Base-by-base conservation (phyloP, 1,140 invertebrate genomes). In the Chlorops oryzae region DNA sequence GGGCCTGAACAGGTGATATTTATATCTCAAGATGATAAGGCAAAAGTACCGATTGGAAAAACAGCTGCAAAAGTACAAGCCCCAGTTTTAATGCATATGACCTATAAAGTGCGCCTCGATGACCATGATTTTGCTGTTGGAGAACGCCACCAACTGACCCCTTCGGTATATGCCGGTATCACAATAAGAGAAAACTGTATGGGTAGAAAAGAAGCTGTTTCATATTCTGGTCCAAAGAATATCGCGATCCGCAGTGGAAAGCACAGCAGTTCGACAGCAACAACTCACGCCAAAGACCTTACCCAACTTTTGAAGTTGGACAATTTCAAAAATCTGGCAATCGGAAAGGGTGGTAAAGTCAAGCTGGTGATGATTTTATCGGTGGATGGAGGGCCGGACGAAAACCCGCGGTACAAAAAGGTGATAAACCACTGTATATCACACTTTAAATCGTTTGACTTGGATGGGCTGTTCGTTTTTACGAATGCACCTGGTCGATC, bases 401-500 rank as follows among this genome's bases (percentile, higher is more conserved):
- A n/a, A n/a, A n/a, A n/a, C n/a, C n/a, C n/a, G n/a, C n/a, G n/a
- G n/a, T n/a, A n/a, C n/a, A n/a, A n/a, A n/a, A n/a, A n/a, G n/a
- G n/a, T n/a, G n/a, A n/a, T n/a, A n/a, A n/a, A n/a, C n/a, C n/a
- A n/a, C n/a, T n/a, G n/a, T n/a, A n/a, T n/a, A n/a, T n/a, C n/a
- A n/a, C n/a, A n/a, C n/a, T n/a, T n/a, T n/a, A n/a, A n/a, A n/a
- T n/a, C n/a, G n/a, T n/a, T n/a, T n/a, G 39, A 75, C 61, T 55
- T 75, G 24, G 74, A 75, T 55, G 73, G 62, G 35, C 17, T 71
- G 28, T 75, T 64, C 52, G 62, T 74, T n/a, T n/a, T n/a, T n/a
- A n/a, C n/a, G n/a, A n/a, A n/a, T n/a, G n/a, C n/a, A n/a, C n/a
- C n/a, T n/a, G n/a, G 59, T 2, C 47, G 58, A 28, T 59, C 55